Evolutionary conservation across 2,888 invertebrate genomes (phyloP), one percentile per base, ranked within the genome.

Genomic region (Apeira syringaria): DNA sequence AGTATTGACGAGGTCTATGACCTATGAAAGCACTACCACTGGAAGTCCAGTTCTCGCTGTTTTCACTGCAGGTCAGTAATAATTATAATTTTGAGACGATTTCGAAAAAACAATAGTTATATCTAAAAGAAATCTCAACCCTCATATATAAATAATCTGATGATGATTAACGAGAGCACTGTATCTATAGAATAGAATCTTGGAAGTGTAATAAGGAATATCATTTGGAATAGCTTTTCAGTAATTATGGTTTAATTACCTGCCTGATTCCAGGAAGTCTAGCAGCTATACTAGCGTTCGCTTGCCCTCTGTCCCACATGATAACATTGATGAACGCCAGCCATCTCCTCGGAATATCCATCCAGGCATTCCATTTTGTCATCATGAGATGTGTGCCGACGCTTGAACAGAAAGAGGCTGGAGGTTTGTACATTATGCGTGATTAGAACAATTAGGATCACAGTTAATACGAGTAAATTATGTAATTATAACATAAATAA

Each of bases 1-100:
- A 50, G 91, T 93, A 10, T 79, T 93, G 15, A 92, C 93, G 5
- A 83, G 92, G 29, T 91, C 91, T 1, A 88, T 93, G 76, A 90
- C 92, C 7, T 92, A 92, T 48, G 91, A 91, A 61, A 92, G 91
- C 53, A 74, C 90, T 2, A 83, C 91, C 5, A 93, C 92, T 28
- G 92, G 92, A 17, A 92, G 92, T 48, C 92, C 92, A 1, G 91
- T 93, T 1, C 65, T 92, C 13, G 93, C 92, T n/a, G 92, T 92
- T 20, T 92, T 93, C 60, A 91, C 92, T 39, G 92, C 92, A 63
- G 92, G 92, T 92, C 59, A 49, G 70, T 60, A 25, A 35, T n/a
- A n/a, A n/a, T n/a, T n/a, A n/a, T n/a, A n/a, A n/a, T n/a, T n/a
- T n/a, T n/a, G n/a, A n/a, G n/a, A n/a, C n/a, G n/a, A n/a, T n/a